Conservation (phyloP, 2,797 vertebrate genomes). For the Gymnothorax javanicus region DNA sequence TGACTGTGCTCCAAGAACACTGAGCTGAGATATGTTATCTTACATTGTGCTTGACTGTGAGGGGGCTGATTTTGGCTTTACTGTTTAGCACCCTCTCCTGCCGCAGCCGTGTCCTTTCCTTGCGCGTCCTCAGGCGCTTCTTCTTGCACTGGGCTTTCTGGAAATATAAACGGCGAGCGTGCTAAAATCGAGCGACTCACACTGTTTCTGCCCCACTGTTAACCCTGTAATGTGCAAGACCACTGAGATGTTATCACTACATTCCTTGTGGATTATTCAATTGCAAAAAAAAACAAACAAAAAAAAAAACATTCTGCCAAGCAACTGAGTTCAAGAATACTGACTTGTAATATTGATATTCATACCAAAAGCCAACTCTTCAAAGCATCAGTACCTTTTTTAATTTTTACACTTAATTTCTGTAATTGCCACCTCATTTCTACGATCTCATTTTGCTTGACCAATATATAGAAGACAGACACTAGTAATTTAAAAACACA, state of each 20-base stretch:
- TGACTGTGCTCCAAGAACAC: neutral
- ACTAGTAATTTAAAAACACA: neutral
- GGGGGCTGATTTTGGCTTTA: constrained; percentile 43
- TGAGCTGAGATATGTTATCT: constrained; percentile 15
- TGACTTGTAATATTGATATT: too few relatives aligned
- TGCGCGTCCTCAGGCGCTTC: constrained; percentile 71
- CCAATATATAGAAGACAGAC: neutral
- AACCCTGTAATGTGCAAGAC: too few relatives aligned
- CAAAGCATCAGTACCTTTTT: neutral
- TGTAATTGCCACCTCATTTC: too few relatives aligned
- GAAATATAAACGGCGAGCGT: constrained; percentile 10
- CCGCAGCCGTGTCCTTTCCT: constrained; percentile 71
- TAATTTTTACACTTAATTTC: neutral
- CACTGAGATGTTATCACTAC: too few relatives aligned
- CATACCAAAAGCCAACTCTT: too few relatives aligned
- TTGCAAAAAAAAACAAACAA: too few relatives aligned
- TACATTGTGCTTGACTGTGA: constrained; percentile 38
- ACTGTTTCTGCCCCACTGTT: neutral
- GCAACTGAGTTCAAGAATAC: too few relatives aligned
- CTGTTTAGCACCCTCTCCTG: constrained; percentile 44
- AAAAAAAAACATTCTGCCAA: too few relatives aligned
- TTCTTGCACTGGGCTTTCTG: constrained; percentile 62
- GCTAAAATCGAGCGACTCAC: too few relatives aligned
- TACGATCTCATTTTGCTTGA: neutral
- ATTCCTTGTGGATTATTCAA: too few relatives aligned